Conservation (phyloP, 1,140 invertebrate genomes). For the Aradophagus sp. region DNA sequence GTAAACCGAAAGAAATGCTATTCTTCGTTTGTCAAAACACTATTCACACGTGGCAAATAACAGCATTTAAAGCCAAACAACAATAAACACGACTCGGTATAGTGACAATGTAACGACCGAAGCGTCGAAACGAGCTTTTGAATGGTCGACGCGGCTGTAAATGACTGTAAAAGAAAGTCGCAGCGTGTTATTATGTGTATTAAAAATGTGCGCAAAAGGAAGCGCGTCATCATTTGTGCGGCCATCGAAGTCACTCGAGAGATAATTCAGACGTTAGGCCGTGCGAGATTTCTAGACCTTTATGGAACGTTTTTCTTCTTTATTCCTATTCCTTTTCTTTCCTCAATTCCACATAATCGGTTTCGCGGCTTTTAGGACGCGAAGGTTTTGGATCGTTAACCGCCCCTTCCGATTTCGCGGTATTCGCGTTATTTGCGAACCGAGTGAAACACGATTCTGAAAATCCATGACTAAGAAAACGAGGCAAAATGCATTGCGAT, state of each 20-base stretch:
- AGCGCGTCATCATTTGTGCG: conserved; percentile 46
- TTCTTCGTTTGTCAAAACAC: too few relatives aligned
- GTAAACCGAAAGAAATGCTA: too few relatives aligned
- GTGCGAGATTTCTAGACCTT: conserved; percentile 37
- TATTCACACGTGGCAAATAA: too few relatives aligned
- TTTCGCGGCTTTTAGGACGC: conserved; percentile 7
- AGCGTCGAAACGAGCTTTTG: conserved; percentile 34
- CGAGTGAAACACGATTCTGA: too few relatives aligned
- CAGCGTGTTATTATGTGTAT: conserved; percentile 35
- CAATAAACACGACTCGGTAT: too few relatives aligned
- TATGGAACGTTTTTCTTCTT: conserved; percentile 30
- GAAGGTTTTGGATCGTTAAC: conserved; percentile 19
- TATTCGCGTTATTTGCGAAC: not conserved
- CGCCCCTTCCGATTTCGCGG: conserved; percentile 3
- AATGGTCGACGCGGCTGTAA: conserved; percentile 18
- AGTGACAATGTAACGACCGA: too few relatives aligned
- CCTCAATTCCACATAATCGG: conserved; percentile 26
- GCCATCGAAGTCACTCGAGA: conserved; percentile 43
- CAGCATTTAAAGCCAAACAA: too few relatives aligned
- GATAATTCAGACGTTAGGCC: conserved; percentile 44
- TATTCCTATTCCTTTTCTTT: too few relatives aligned
- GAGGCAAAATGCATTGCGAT: not conserved
- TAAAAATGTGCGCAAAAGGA: conserved; percentile 44
- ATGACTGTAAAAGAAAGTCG: conserved; percentile 46
- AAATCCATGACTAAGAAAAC: not conserved